Evolutionary conservation across 2,888 invertebrate genomes (phyloP).

Genomic region (Coelinius sp.): DNA sequence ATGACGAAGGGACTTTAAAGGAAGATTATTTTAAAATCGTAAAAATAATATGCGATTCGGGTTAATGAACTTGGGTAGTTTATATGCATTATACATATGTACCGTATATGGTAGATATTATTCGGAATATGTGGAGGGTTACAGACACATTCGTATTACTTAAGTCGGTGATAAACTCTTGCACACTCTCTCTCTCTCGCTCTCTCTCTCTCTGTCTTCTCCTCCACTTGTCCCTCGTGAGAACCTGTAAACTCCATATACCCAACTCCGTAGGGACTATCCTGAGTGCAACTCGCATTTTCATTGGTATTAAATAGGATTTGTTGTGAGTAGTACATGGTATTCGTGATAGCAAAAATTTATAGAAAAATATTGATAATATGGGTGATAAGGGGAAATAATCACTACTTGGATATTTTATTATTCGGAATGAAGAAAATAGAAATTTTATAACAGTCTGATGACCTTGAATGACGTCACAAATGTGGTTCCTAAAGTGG

Average conservation of each 20-base stretch:
- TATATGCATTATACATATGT: constrained; percentile 59
- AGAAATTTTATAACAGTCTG: too few relatives aligned
- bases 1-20: background rate
- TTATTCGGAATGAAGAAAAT: too few relatives aligned
- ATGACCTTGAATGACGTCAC: too few relatives aligned
- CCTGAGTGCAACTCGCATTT: constrained; percentile 53
- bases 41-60: constrained; percentile 36
- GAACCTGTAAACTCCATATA: constrained; percentile 61
- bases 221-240: background rate
- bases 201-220: background rate
- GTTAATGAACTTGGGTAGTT: constrained; percentile 53
- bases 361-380: too few relatives aligned
- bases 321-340: constrained; percentile 52
- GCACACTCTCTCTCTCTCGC: constrained; percentile 52
- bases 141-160: constrained; percentile 73
- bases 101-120: constrained; percentile 39
- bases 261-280: constrained; percentile 40
- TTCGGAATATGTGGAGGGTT: constrained; percentile 35
- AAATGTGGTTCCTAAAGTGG: too few relatives aligned
- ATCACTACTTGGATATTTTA: too few relatives aligned
- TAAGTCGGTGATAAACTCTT: constrained; percentile 73
- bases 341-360: background rate
- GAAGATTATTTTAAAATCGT: constrained; percentile 17
- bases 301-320: constrained; percentile 59
- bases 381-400: too few relatives aligned